Evolutionary conservation across 2,888 invertebrate species (phyloP), one percentile per base, ranked within the genome.

Genomic region (Ethmia dodecea): DNA sequence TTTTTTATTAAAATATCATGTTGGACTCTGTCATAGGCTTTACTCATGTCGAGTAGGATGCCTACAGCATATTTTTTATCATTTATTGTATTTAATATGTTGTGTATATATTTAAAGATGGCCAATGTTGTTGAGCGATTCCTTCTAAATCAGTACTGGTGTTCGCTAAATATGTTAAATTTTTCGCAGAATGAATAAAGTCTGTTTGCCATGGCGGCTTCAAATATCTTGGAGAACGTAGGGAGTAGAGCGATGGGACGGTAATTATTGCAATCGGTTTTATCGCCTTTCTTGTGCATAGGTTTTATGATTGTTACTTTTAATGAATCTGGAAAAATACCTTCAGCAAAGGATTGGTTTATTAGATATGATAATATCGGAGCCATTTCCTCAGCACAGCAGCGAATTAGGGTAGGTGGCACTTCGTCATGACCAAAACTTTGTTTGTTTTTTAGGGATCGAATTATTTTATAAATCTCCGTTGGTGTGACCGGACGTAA

Each of bases 231-330:
- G 3, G 24, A 25, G 4, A 14, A 18, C 5, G 16, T 28, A 5
- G 24, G 24, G 5, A 24, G n/a, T n/a, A 24, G 10, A 8, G 24
- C 5, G 3, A 24, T 24, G 24, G 24, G 24, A n/a, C 24, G 24
- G 24, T n/a, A n/a, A n/a, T n/a, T n/a, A n/a, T n/a, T n/a, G n/a
- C n/a, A n/a, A n/a, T n/a, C n/a, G n/a, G n/a, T 24, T 18, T 18
- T 3, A 6, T 18, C 18, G 6, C 18, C 18, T 14, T 28, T 34
- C 22, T 34, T 34, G 9, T 28, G 16, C 1, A 34, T n/a, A n/a
- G 33, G 33, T 10, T 34, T 34, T 28, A 28, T 34, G 3, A 34
- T 10, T 1, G 33, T 28, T 13, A 28, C 28, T 13, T 34, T 34
- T 11, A 34, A 14, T 2, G 12, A 4, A 13, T 34, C 22, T 13